These are phyloP conservation scores for Adelosebastes latens DNA, from an alignment of 2,797 vertebrate genomes.

Conservation along the genomic window DNA sequence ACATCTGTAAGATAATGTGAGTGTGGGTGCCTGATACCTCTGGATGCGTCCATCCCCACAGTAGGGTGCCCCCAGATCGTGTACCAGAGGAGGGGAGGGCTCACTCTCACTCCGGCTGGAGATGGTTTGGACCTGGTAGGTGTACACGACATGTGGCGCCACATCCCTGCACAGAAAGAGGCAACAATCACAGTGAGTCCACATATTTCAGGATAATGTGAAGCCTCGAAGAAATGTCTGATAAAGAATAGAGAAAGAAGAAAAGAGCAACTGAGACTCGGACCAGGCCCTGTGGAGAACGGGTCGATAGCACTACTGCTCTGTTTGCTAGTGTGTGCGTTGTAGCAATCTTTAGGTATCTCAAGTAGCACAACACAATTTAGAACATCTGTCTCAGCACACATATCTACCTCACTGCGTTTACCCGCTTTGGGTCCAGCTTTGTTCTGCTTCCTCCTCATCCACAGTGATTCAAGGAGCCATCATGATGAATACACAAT, in stretches of 20 bases:
- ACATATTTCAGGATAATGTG: neutral
- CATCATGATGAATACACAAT: conserved; percentile 60
- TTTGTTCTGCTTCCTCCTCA: conserved; percentile 50
- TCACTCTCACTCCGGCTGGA: conserved; percentile 88
- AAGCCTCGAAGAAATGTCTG: conserved; percentile 8
- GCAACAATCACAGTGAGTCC: conserved; percentile 7
- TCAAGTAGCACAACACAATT: conserved; percentile 1
- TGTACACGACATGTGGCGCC: conserved; percentile 81
- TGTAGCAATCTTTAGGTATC: conserved; percentile 3
- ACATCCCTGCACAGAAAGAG: conserved; percentile 84
- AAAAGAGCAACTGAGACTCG: neutral
- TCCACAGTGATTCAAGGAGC: conserved; percentile 57
- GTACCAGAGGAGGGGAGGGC: conserved; percentile 87
- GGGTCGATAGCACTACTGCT: neutral
- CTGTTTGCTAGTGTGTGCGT: conserved; percentile 10
- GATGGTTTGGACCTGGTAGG: conserved; percentile 88
- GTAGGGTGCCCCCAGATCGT: conserved; percentile 89
- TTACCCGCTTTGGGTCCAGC: conserved; percentile 18
- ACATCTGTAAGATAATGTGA: neutral
- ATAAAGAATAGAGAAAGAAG: neutral
- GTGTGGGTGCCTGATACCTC: conserved; percentile 79
- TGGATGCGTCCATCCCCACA: conserved; percentile 97
- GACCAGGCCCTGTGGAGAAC: conserved; percentile 6
- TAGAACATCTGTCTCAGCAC: conserved; percentile 9
- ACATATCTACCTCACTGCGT: conserved; percentile 10